These are phyloP conservation scores for Bradypodion pumilum DNA, from an alignment of 2,797 vertebrate genomes.

Conservation along the genomic window DNA sequence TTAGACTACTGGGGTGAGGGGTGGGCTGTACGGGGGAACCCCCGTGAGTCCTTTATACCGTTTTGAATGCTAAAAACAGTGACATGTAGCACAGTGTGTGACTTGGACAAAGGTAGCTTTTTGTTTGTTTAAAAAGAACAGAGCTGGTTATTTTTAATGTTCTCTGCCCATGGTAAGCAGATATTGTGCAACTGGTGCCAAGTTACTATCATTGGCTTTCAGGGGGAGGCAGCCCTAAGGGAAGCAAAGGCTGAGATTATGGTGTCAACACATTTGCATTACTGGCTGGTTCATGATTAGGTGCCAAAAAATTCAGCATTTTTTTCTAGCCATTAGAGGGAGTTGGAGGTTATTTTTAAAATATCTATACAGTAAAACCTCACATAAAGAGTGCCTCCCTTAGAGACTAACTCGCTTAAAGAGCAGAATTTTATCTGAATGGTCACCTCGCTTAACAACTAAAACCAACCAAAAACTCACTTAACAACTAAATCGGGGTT, in stretches of 20 bases:
- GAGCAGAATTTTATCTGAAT: too few relatives aligned
- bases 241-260: background rate
- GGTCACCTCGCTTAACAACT: too few relatives aligned
- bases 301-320: too few relatives aligned
- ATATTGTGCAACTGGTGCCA: background rate
- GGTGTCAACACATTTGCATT: background rate
- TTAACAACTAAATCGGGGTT: too few relatives aligned
- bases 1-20: background rate
- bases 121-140: background rate
- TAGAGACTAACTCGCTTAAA: too few relatives aligned
- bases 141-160: background rate
- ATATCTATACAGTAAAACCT: too few relatives aligned
- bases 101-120: background rate
- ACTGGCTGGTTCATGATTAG: too few relatives aligned
- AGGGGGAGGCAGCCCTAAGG: background rate
- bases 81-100: background rate
- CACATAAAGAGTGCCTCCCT: too few relatives aligned
- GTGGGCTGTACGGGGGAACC: background rate
- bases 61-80: background rate
- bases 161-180: background rate
- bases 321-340: too few relatives aligned
- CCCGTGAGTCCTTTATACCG: too few relatives aligned
- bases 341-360: too few relatives aligned
- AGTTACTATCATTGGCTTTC: background rate
- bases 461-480: too few relatives aligned